Conservation (phyloP, 2,888 invertebrate species). For the Seira ritae region DNA sequence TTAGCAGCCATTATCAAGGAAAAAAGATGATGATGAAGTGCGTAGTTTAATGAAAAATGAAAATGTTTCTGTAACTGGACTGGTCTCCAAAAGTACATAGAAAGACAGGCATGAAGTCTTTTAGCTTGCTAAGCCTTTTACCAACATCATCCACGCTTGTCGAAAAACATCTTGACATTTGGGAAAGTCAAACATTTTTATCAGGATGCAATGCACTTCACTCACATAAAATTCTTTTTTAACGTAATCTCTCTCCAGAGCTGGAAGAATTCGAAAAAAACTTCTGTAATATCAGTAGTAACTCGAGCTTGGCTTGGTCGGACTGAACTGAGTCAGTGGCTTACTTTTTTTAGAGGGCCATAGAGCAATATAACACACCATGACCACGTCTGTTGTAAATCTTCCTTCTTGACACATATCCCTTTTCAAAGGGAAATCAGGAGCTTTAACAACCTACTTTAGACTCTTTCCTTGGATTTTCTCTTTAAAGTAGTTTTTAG, state of each 20-base stretch:
- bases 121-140: too few relatives aligned
- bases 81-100: not conserved
- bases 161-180: not conserved
- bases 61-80: not conserved
- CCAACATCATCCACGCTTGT: not conserved
- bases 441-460: conserved; percentile 17
- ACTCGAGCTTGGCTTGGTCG: too few relatives aligned
- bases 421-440: conserved; percentile 51
- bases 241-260: not conserved
- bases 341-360: not conserved
- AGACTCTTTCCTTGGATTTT: not conserved
- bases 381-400: conserved; percentile 43
- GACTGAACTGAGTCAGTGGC: too few relatives aligned
- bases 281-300: not conserved
- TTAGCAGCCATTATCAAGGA: not conserved
- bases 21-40: not conserved
- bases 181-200: conserved; percentile 1
- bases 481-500: conserved; percentile 36
- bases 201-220: not conserved
- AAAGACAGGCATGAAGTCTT: not conserved
- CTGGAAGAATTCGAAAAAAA: not conserved
- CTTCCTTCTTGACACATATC: conserved; percentile 57
- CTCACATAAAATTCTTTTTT: not conserved
- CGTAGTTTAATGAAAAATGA: not conserved
- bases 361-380: not conserved